phyloP scores from a whole-genome alignment of 2,797 vertebrate genomes.

The Pogonophryne albipinna region DNA sequence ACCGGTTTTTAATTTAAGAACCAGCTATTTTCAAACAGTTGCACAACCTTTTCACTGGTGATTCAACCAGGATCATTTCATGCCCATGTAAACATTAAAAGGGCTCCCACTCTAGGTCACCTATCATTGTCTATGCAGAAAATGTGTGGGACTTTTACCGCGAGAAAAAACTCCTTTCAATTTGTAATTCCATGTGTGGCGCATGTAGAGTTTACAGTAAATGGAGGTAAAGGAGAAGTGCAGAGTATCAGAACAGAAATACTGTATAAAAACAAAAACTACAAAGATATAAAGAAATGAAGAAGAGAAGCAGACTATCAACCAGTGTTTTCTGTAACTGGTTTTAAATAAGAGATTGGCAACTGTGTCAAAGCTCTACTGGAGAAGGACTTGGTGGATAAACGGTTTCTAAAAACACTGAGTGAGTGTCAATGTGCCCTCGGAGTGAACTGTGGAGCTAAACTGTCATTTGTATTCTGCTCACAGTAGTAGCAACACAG shows the following conservation, averaged over 20 bases:
- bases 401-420: constrained; percentile 5
- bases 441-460: constrained; percentile 35
- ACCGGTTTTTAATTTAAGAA: neutral
- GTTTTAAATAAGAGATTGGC: neutral
- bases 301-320: neutral
- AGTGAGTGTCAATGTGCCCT: constrained; percentile 14
- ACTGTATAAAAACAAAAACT: neutral
- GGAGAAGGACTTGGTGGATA: neutral
- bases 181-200: neutral
- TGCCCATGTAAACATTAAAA: neutral
- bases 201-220: neutral
- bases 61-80: neutral
- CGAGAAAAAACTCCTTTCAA: neutral
- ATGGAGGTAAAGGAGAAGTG: neutral
- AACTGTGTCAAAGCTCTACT: neutral
- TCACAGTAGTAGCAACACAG: constrained; percentile 19
- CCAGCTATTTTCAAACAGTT: neutral
- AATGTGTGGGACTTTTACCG: too few species aligned
- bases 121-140: neutral
- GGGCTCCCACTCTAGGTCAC: neutral
- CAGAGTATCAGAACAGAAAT: neutral
- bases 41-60: neutral
- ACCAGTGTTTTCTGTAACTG: neutral
- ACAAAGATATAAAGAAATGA: neutral
- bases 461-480: constrained; percentile 50